Base-by-base conservation (phyloP, 1,140 invertebrate genomes). In the Geopemphigus sp. region DNA sequence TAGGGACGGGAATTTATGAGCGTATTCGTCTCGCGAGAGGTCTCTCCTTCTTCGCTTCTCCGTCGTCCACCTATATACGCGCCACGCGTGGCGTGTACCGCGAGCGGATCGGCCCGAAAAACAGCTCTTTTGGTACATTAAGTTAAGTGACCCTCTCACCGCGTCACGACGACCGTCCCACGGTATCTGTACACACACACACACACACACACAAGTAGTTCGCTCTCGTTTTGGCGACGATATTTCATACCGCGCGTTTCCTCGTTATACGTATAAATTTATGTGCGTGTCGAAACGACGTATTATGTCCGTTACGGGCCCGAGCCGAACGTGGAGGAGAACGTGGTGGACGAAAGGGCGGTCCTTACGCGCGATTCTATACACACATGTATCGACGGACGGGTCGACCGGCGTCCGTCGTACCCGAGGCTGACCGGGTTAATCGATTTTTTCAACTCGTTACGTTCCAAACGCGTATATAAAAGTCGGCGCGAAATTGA, bases 141-240 rank as follows among this genome's bases (percentile, higher is more conserved):
- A 78, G 57, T 78, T 78, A 78, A 78, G 74, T 78, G 74, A 78
- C 74, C 74, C 74, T 78, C 74, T 78, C 74, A 61, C 74, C 29
- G 32, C 74, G 74, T 39, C 32, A 61, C 73, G 57, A 76, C 32
- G 5, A 11, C 45, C 5, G 12, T 22, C 10, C 64, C 32, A 61
- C n/a, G n/a, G n/a, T n/a, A n/a, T n/a, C n/a, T n/a, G n/a, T n/a
- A n/a, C n/a, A n/a, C n/a, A n/a, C n/a, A n/a, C n/a, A n/a, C n/a
- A n/a, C n/a, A n/a, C n/a, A n/a, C n/a, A n/a, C n/a, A n/a, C 64
- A 47, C 64, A 29, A 39, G 39, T n/a, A n/a, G 64, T n/a, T 68
- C 39, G 5, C 39, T 45, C 39, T 78, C 57, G 57, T 63, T 63
- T 78, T 29, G 57, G 22, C 24, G 57, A 59, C 74, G 74, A 63